phyloP scores from a whole-genome alignment of 2,113 vertebrate genomes.

The Engystomops pustulosus region DNA sequence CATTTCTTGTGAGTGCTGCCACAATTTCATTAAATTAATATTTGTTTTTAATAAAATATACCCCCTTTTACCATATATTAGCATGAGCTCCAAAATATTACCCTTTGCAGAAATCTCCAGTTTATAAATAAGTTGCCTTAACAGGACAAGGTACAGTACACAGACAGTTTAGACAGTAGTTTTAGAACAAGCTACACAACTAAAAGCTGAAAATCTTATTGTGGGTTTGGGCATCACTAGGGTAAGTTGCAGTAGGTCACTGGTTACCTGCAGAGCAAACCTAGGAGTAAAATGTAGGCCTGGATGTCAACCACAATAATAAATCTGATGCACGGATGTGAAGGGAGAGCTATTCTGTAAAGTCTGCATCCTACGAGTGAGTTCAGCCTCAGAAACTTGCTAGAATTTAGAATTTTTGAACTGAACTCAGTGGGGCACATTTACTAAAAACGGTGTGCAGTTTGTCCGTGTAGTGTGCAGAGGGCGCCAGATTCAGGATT shows the following conservation, averaged over 20 bases:
- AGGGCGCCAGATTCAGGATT: too few species aligned
- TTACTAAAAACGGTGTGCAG: too few species aligned
- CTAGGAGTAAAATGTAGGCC: neutral
- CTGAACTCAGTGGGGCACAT: too few species aligned
- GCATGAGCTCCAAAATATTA: neutral
- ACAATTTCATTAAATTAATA: slow-evolving; percentile 5
- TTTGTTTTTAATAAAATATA: neutral
- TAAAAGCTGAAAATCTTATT: neutral
- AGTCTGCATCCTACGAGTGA: too few species aligned
- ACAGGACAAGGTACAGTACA: neutral
- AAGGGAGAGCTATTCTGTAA: too few species aligned
- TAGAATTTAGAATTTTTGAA: too few species aligned
- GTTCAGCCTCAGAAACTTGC: too few species aligned
- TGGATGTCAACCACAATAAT: too few species aligned
- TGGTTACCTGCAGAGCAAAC: too few species aligned
- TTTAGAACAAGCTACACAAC: neutral
- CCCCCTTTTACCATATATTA: slow-evolving; percentile 13
- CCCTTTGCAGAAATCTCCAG: neutral
- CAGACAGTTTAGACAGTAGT: neutral
- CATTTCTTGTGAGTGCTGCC: neutral
- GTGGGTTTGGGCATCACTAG: neutral
- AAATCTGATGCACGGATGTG: too few species aligned
- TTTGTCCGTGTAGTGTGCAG: too few species aligned
- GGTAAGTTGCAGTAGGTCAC: neutral
- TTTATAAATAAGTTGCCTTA: neutral